A percentile compares a stretch with the other conserved stretches of the same genome.
Conservation (phyloP, 2,888 invertebrate genomes). For the Nineta flava region DNA sequence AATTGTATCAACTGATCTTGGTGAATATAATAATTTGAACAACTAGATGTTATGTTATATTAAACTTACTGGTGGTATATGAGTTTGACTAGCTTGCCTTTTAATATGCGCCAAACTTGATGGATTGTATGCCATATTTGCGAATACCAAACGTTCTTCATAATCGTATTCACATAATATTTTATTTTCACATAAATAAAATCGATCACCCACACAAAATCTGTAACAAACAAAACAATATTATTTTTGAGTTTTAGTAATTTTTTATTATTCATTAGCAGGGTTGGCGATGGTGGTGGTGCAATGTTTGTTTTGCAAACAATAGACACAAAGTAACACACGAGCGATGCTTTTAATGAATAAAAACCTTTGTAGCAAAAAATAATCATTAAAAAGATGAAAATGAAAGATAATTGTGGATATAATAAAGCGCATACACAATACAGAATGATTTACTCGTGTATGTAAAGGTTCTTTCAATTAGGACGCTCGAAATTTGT, state of each 20-base stretch:
- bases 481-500: too few relatives aligned
- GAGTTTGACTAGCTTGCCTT: constrained; percentile 54
- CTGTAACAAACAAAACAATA: constrained; percentile 34
- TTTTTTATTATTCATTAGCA: too few relatives aligned
- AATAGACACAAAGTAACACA: neutral
- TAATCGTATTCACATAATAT: constrained; percentile 97
- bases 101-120: constrained; percentile 66
- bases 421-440: too few relatives aligned
- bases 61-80: constrained; percentile 40
- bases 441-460: too few relatives aligned
- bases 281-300: too few relatives aligned
- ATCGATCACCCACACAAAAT: constrained; percentile 95
- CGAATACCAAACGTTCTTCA: constrained; percentile 87
- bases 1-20: too few relatives aligned
- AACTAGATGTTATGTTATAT: too few relatives aligned
- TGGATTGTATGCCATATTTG: constrained; percentile 87
- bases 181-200: constrained; percentile 94
- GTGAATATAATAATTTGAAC: too few relatives aligned
- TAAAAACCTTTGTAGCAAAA: too few relatives aligned
- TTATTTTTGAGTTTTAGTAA: neutral
- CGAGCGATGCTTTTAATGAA: neutral
- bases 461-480: too few relatives aligned
- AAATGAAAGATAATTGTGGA: too few relatives aligned
- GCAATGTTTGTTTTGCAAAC: neutral
- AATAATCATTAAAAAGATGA: too few relatives aligned